Conservation (phyloP, 2,113 vertebrate species). For the Laticauda colubrina region DNA sequence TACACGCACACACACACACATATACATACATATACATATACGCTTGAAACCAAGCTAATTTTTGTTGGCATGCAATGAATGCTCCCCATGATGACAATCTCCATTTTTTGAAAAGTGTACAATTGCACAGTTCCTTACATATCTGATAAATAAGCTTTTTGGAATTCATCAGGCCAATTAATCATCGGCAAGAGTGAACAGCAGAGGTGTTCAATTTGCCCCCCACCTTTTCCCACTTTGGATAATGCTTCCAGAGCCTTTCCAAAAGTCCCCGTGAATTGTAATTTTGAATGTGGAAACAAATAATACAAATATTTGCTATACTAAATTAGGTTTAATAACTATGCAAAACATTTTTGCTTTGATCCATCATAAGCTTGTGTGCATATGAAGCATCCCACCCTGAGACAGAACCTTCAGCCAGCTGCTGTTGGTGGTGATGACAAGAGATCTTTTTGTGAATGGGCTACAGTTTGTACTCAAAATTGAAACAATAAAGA, state of each 20-base stretch:
- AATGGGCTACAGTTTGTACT: neutral
- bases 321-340: neutral
- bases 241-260: neutral
- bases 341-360: neutral
- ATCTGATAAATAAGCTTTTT: fast-evolving
- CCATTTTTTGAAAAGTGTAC: neutral
- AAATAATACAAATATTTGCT: neutral
- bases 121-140: neutral
- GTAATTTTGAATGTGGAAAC: neutral
- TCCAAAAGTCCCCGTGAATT: neutral
- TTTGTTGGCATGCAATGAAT: neutral
- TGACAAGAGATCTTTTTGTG: neutral
- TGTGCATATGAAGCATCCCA: neutral
- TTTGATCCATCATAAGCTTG: neutral
- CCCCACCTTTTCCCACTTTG: neutral
- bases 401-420: neutral
- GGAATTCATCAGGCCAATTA: neutral
- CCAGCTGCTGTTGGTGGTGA: neutral
- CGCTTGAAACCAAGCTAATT: neutral
- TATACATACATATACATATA: neutral
- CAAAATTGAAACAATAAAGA: neutral
- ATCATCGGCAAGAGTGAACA: neutral
- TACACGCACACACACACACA: too few species aligned
- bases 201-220: neutral
- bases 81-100: neutral